A percentile compares a stretch with the other conserved stretches of the same genome.
Evolutionary conservation across 2,113 vertebrate genomes (phyloP).

Genomic region (Sebastes schlegelii): DNA sequence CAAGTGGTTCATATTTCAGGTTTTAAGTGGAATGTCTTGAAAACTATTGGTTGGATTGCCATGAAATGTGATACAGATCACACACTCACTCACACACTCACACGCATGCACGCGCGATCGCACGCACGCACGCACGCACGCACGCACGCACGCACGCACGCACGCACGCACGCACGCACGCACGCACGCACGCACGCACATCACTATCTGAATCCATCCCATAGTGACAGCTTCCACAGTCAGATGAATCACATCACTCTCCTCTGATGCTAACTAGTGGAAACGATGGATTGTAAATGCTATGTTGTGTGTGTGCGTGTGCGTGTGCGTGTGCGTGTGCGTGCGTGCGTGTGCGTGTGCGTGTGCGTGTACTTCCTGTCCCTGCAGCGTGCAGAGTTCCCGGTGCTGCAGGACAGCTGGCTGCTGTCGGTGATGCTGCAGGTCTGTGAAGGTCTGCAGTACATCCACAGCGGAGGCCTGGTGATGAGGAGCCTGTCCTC

Average conservation of each 20-base stretch:
- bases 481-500: conserved; percentile 81
- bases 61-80: too few relatives aligned
- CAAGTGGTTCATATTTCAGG: too few relatives aligned
- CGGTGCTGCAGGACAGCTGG: conserved; percentile 34
- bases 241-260: background rate
- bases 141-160: too few relatives aligned
- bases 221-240: too few relatives aligned
- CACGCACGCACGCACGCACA: too few relatives aligned
- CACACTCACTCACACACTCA: too few relatives aligned
- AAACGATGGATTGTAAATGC: background rate
- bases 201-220: too few relatives aligned
- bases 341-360: background rate
- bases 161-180: too few relatives aligned
- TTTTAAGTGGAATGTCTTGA: too few relatives aligned
- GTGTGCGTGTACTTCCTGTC: background rate
- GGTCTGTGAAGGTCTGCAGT: conserved; percentile 81
- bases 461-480: conserved; percentile 74
- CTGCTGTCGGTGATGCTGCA: conserved; percentile 78
- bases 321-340: background rate
- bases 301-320: background rate
- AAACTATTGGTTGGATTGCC: too few relatives aligned
- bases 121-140: too few relatives aligned
- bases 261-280: background rate
- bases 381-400: conserved; percentile 58
- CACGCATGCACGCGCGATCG: too few relatives aligned